Evolutionary conservation across 2,797 vertebrate species (phyloP).

Genomic region (Diplodus puntazzo): DNA sequence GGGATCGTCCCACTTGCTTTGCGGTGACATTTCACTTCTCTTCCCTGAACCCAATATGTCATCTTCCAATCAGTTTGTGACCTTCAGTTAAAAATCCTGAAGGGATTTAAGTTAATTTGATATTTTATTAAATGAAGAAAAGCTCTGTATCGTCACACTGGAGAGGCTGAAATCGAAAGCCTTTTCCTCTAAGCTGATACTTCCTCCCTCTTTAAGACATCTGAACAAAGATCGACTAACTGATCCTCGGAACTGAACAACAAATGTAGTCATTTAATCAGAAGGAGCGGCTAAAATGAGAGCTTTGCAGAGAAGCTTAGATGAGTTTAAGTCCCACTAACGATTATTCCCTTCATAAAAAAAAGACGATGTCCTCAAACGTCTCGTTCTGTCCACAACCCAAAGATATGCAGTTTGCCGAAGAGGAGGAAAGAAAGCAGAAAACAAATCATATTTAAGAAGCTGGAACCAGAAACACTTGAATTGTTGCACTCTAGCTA

Average conservation of each 20-base stretch:
- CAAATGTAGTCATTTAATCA: no score
- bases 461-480: no score
- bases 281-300: no score
- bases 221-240: not conserved
- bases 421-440: no score
- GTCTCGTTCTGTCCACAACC: no score
- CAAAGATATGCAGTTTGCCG: no score
- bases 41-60: slow-evolving; percentile 8
- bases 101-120: slow-evolving; percentile 14
- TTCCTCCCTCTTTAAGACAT: not conserved
- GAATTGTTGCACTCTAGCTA: no score
- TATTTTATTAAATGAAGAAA: not conserved
- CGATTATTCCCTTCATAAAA: no score
- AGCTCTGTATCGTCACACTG: not conserved
- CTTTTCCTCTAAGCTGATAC: not conserved
- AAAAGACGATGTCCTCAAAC: no score
- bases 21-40: not conserved
- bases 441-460: no score
- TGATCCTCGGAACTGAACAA: not conserved
- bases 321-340: no score
- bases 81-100: not conserved
- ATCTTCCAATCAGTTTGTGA: slow-evolving; percentile 4
- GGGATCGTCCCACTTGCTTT: not conserved
- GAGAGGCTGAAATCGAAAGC: not conserved
- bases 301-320: no score